These are phyloP conservation scores for Arenicola marina DNA, from an alignment of 2,888 invertebrate genomes.

Conservation along the genomic window DNA sequence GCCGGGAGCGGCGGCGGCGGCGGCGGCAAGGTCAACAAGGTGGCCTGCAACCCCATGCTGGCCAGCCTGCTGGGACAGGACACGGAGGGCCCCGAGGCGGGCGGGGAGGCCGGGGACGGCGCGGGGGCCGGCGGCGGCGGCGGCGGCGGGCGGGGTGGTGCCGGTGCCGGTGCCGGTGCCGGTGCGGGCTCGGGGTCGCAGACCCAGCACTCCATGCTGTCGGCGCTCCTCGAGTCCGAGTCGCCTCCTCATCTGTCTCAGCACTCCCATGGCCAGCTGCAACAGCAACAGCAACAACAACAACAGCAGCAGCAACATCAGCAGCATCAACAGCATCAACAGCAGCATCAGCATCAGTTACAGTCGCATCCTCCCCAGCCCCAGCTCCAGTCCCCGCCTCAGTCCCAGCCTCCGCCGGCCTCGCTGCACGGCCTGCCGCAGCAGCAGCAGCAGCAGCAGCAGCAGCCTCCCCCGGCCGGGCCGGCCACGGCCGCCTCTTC, in stretches of 20 bases:
- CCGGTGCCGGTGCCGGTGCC: too few relatives aligned
- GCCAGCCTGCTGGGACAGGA: conserved; percentile 51
- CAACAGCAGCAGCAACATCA: conserved; percentile 5
- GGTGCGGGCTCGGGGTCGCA: too few relatives aligned
- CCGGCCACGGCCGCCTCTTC: too few relatives aligned
- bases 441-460: neutral
- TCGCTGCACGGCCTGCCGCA: neutral
- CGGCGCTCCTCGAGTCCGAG: neutral
- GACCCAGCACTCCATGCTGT: conserved; percentile 12
- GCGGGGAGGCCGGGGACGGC: too few relatives aligned
- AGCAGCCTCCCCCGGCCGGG: neutral
- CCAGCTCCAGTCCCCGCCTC: neutral
- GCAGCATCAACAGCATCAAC: neutral
- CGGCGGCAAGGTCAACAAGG: conserved; percentile 32
- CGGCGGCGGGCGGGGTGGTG: too few relatives aligned
- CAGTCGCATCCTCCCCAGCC: neutral
- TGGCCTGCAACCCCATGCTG: conserved; percentile 50
- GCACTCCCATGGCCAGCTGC: neutral
- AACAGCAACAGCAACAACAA: neutral
- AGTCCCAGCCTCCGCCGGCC: neutral
- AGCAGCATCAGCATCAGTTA: neutral
- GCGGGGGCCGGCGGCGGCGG: too few relatives aligned
- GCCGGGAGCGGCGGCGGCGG: too few relatives aligned
- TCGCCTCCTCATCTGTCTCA: neutral
- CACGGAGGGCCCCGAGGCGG: neutral